Evolutionary conservation across 1,140 invertebrate genomes (phyloP).

Genomic region (Pachypeltis micranthus): DNA sequence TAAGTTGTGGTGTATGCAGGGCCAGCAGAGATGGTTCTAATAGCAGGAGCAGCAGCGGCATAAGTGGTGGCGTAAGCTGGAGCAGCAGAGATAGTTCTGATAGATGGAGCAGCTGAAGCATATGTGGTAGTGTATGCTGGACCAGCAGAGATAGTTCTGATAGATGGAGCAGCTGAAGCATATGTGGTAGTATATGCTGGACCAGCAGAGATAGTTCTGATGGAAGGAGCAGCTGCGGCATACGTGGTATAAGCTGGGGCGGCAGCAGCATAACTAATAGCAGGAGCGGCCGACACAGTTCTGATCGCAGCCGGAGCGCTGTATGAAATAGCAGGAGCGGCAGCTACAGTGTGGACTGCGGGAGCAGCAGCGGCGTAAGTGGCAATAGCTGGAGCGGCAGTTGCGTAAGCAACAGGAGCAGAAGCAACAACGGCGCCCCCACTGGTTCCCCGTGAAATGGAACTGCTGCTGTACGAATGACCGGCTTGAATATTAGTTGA

Average conservation of each 20-base stretch:
- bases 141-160: conserved; percentile 7
- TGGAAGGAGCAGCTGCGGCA: not conserved
- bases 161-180: conserved; percentile 18
- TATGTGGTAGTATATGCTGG: not conserved
- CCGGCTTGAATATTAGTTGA: conserved; percentile 40
- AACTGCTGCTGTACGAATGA: conserved; percentile 40
- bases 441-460: conserved; percentile 40
- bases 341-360: too few species aligned
- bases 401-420: conserved; percentile 40
- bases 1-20: not conserved
- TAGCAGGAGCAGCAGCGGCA: conserved; percentile 7
- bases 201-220: not conserved
- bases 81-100: not conserved
- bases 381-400: conserved; percentile 17
- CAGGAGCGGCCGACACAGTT: too few species aligned
- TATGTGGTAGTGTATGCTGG: too few species aligned
- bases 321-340: conserved; percentile 16
- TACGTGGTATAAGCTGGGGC: too few species aligned
- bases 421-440: conserved; percentile 38
- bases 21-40: not conserved
- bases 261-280: conserved; percentile 11
- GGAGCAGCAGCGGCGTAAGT: conserved; percentile 15
- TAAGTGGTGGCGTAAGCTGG: conserved; percentile 15
- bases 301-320: conserved; percentile 6
- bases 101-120: conserved; percentile 8